These are phyloP conservation scores for Ceratosolen fusciceps DNA, from an alignment of 1,140 invertebrate genomes.

Conservation along the genomic window DNA sequence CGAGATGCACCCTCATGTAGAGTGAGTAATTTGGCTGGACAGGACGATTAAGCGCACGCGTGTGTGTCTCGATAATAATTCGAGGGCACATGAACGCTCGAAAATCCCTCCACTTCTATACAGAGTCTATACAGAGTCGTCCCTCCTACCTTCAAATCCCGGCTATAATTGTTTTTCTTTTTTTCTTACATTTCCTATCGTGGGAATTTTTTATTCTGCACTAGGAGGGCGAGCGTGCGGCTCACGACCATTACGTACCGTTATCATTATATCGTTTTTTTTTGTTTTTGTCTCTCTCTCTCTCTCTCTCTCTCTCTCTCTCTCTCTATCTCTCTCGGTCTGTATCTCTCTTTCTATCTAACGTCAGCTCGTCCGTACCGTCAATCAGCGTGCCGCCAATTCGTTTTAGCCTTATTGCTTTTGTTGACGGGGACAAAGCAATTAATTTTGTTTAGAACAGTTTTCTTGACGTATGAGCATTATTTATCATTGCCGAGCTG, in stretches of 20 bases:
- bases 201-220: conserved; percentile 39
- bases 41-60: conserved; percentile 26
- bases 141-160: too few species aligned
- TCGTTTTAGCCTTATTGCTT: conserved; percentile 3
- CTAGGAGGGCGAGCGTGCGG: neutral
- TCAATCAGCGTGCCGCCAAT: conserved; percentile 27
- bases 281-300: too few species aligned
- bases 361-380: conserved; percentile 12
- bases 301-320: too few species aligned
- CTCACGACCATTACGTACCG: conserved; percentile 10
- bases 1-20: conserved; percentile 29
- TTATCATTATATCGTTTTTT: conserved; percentile 17
- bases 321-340: too few species aligned
- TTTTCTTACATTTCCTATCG: conserved; percentile 3
- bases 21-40: conserved; percentile 25
- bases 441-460: too few species aligned
- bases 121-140: too few species aligned
- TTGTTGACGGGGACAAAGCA: too few species aligned
- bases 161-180: too few species aligned
- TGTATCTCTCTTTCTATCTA: neutral
- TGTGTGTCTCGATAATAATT: neutral
- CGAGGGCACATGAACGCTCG: too few species aligned
- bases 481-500: conserved; percentile 3
- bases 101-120: neutral
- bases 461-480: too few species aligned